Base-by-base conservation (phyloP, 1,140 invertebrate genomes). In the Drosophila quadrilineata region DNA sequence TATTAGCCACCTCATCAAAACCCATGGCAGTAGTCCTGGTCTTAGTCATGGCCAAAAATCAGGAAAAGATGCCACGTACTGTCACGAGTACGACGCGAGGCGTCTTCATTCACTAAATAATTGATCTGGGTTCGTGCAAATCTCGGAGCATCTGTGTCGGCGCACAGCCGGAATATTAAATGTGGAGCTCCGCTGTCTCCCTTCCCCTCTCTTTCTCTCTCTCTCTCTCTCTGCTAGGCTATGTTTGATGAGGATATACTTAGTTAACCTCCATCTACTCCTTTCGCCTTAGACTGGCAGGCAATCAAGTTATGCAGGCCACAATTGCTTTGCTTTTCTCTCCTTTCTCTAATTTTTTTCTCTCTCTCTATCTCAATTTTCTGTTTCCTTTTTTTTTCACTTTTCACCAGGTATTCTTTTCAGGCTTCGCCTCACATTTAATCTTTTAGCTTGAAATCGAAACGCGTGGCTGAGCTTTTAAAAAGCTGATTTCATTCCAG, bases 51-150 rank as follows among this genome's bases (percentile, higher is more conserved):
- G 6, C 12, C 33, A 70, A 59, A 71, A 59, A 62, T 62, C 48
- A 62, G 10, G n/a, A n/a, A 60, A 46, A 46, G n/a, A 19, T 33
- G 40, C 45, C 36, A 70, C 59, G 63, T 66, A n/a, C n/a, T n/a
- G 63, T 49, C 60, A 64, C 29, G 35, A 17, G 12, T 40, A 35
- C 38, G 24, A 52, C 52, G 38, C 29, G 54, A 41, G 33, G 31
- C 29, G 65, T 40, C 46, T 54, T 36, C 45, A 63, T 57, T 48
- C 38, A 41, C 52, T 72, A 70, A 72, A 72, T 72, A 72, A 72
- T 72, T 72, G 70, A 72, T 72, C 46, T 45, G 66, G 59, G 58
- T 64, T 64, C 48, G 53, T 48, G 54, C 41, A 54, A 70, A 70
- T 72, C 66, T 59, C 59, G 67, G 67, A 59, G 36, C 60, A 59